Conservation (phyloP, 1,140 invertebrate species). For the Lepidurus packardi region DNA sequence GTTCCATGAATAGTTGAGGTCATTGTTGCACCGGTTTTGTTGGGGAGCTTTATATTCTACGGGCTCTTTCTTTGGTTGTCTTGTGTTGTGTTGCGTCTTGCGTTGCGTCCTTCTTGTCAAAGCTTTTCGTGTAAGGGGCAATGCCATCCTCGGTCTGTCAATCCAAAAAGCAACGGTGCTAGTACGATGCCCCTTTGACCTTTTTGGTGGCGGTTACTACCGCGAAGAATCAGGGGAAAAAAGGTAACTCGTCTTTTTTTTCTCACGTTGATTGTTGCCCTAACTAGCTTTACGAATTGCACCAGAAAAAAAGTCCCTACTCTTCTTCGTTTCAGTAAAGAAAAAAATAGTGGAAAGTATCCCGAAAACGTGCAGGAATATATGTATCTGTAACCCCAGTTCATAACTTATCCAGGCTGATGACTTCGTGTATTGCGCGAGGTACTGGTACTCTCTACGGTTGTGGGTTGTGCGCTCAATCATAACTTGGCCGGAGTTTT, state of each 20-base stretch:
- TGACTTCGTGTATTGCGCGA: not conserved
- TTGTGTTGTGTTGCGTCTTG: not conserved
- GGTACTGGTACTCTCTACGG: not conserved
- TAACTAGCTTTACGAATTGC: not conserved
- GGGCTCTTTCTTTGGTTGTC: not conserved
- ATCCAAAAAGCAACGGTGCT: not conserved
- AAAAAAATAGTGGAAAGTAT: not conserved
- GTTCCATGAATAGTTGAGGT: not conserved
- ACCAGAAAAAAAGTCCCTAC: not conserved
- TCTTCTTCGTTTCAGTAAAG: not conserved
- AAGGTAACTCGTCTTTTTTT: not conserved
- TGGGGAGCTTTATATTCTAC: not conserved
- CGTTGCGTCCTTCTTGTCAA: not conserved
- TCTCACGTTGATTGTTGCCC: slow-evolving; percentile 6
- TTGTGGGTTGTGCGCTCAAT: not conserved
- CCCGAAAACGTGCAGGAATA: not conserved
- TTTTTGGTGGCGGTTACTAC: not conserved
- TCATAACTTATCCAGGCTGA: not conserved
- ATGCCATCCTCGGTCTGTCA: not conserved
- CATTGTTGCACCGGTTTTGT: not conserved
- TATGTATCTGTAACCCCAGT: not conserved
- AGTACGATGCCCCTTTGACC: slow-evolving; percentile 17
- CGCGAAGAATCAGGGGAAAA: not conserved
- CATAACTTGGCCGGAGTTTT: slow-evolving; percentile 3
- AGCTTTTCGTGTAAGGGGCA: slow-evolving; percentile 3